A percentile compares a stretch with the other conserved stretches of the same genome.
Evolutionary conservation across 2,797 vertebrate species (phyloP).

Genomic region (Agapornis canus): DNA sequence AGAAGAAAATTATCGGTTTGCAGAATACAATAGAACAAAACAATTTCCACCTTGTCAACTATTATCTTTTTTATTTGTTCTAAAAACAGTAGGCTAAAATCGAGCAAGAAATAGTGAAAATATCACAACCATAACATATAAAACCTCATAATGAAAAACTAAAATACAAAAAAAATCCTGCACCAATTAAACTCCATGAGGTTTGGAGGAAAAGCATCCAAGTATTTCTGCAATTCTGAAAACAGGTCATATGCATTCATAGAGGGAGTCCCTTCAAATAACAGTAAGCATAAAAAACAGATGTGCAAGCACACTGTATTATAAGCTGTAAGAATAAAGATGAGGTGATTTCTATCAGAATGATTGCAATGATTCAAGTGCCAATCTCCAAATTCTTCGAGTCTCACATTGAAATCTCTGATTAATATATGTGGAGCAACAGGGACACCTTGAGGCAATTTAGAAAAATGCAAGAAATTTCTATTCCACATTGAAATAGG

Average conservation of each 20-base stretch:
- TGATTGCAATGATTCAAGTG: neutral
- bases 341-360: neutral
- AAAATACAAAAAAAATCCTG: neutral
- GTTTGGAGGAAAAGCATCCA: neutral
- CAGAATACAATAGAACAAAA: neutral
- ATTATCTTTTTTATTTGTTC: conserved; percentile 30
- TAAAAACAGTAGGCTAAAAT: conserved; percentile 19
- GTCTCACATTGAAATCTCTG: neutral
- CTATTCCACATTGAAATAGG: neutral
- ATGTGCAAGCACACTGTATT: neutral
- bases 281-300: conserved; percentile 10
- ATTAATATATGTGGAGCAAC: conserved; percentile 3
- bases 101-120: neutral
- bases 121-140: neutral
- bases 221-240: neutral
- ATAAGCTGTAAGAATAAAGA: neutral
- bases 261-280: conserved; percentile 44
- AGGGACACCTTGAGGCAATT: conserved; percentile 71
- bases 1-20: neutral
- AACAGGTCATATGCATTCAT: neutral
- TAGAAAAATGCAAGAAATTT: conserved; percentile 36
- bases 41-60: neutral
- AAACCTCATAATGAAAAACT: neutral
- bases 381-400: neutral
- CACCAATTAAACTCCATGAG: neutral